These are phyloP conservation scores for Agrypnia vestita DNA, from an alignment of 1,140 invertebrate species.

Conservation along the genomic window DNA sequence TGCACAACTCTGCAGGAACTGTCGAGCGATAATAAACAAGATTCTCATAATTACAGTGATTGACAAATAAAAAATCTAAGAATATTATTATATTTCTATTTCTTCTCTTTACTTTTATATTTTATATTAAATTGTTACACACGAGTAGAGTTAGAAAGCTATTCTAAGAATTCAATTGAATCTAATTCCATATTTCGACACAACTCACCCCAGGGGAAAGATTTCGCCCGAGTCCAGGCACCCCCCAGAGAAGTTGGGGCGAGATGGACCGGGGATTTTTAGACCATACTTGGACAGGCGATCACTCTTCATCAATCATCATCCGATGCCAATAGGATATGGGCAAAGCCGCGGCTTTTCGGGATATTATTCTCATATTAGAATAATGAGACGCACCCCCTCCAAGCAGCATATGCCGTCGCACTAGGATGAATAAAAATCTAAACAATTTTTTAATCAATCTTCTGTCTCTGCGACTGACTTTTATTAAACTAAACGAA, in stretches of 20 bases:
- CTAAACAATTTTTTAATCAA: no score
- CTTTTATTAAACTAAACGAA: no score
- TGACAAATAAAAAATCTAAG: no score
- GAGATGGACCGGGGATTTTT: conserved; percentile 20
- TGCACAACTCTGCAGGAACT: no score
- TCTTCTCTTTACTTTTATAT: not conserved
- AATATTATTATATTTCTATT: not conserved
- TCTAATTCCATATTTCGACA: conserved; percentile 18
- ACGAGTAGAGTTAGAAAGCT: not conserved
- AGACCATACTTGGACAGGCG: conserved; percentile 50
- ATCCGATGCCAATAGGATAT: conserved; percentile 59
- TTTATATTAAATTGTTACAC: not conserved
- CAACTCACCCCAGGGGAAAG: conserved; percentile 4
- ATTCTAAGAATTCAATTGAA: conserved; percentile 14
- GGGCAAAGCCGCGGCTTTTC: conserved; percentile 45
- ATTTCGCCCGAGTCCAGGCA: not conserved
- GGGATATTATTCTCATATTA: conserved; percentile 56
- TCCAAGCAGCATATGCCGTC: conserved; percentile 12
- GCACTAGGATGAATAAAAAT: not conserved
- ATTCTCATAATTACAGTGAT: no score
- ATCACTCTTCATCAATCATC: conserved; percentile 61
- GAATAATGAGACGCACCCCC: conserved; percentile 48
- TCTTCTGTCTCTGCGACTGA: no score
- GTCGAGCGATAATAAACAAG: no score
- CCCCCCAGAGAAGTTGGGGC: not conserved